Conservation (phyloP, 2,113 vertebrate genomes). For the Athene cunicularia region DNA sequence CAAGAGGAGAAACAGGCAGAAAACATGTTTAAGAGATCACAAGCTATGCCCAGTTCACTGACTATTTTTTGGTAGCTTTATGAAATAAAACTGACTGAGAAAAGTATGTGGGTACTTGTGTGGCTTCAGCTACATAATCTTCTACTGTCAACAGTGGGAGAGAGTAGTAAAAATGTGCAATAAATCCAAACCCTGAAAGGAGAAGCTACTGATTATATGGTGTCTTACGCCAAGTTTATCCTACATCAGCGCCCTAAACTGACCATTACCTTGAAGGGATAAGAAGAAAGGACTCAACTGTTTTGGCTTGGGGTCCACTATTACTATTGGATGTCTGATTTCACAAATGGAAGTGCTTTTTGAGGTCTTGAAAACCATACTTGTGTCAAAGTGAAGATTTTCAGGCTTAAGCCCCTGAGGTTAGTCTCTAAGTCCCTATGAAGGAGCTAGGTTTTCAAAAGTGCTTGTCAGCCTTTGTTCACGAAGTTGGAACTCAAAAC, state of each 20-base stretch:
- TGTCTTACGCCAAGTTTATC: background rate
- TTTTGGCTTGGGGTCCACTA: background rate
- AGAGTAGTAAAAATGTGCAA: background rate
- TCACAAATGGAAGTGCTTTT: background rate
- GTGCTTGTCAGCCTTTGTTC: background rate
- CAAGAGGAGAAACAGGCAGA: background rate
- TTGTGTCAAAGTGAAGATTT: background rate
- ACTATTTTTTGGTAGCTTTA: background rate
- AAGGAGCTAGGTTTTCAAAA: background rate
- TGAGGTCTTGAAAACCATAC: background rate
- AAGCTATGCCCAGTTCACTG: background rate
- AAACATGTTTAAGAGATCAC: background rate
- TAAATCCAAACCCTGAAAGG: background rate
- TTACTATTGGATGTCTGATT: background rate
- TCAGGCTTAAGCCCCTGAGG: background rate
- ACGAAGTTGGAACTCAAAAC: background rate
- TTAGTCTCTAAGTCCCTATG: background rate
- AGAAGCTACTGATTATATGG: background rate
- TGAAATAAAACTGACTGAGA: background rate
- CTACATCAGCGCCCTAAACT: background rate
- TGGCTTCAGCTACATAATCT: background rate
- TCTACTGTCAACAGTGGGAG: background rate
- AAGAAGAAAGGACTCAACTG: background rate
- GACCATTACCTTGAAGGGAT: background rate
- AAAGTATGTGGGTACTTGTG: background rate